Evolutionary conservation across 2,888 invertebrate species (phyloP), one percentile per base, ranked within the genome.

Genomic region (Scaptodrosophila latifasciaeformis): DNA sequence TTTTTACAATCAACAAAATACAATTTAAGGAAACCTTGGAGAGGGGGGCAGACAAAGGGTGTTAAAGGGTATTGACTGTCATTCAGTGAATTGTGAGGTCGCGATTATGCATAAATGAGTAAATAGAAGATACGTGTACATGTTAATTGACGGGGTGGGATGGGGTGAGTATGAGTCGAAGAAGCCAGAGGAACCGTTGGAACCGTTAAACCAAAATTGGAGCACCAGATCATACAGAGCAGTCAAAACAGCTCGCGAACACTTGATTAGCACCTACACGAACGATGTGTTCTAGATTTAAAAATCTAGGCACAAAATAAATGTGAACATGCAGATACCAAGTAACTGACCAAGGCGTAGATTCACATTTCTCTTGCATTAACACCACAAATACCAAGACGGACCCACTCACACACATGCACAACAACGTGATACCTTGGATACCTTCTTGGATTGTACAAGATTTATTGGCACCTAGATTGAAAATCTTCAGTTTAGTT

Each of bases 141-240:
- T 77, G 78, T 49, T 80, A 75, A 75, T 75, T 75, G 68, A 44
- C 40, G n/a, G n/a, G n/a, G n/a, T n/a, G n/a, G n/a, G n/a, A n/a
- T n/a, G n/a, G n/a, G n/a, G n/a, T n/a, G n/a, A n/a, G n/a, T n/a
- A n/a, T n/a, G n/a, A n/a, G n/a, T n/a, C n/a, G n/a, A n/a, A n/a
- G n/a, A n/a, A 50, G 44, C 62, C 61, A 53, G 27, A 27, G 66
- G 24, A n/a, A 17, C 27, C 45, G 63, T 56, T 72, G 70, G 65
- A 74, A 75, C 75, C 81, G 75, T 75, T 75, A 75, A 77, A 70
- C 54, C 30, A 43, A 77, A 75, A 52, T 66, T 75, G 37, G 75
- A 75, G 68, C 75, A 75, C 24, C 70, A 68, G 57, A 55, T 57
- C 75, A 67, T n/a, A n/a, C n/a, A n/a, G n/a, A n/a, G n/a, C n/a